Evolutionary conservation across 2,113 vertebrate species (phyloP).

Genomic region (Ovis canadensis): DNA sequence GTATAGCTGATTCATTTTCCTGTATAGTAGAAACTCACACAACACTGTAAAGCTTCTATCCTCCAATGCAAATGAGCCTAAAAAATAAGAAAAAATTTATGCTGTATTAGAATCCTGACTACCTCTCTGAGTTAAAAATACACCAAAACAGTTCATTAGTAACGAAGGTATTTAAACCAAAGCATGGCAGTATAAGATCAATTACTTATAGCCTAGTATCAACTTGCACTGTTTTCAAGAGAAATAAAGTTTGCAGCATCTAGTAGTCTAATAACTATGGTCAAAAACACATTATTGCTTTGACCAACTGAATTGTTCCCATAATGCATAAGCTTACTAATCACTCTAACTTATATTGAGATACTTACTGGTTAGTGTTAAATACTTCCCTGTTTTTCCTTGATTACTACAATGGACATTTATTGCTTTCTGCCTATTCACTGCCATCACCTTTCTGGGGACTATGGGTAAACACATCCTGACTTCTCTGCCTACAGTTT

Average conservation of each 20-base stretch:
- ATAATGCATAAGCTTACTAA: not conserved
- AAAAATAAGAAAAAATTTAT: not conserved
- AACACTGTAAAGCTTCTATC: not conserved
- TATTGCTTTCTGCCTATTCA: not conserved
- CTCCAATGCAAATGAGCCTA: not conserved
- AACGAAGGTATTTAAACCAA: slow-evolving; percentile 33
- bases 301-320: not conserved
- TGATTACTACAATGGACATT: not conserved
- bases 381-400: not conserved
- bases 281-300: slow-evolving; percentile 1
- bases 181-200: slow-evolving; percentile 40
- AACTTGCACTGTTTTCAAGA: not conserved
- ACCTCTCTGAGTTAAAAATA: not conserved
- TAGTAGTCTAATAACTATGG: not conserved
- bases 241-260: not conserved
- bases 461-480: not conserved
- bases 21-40: not conserved
- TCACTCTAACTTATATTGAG: not conserved
- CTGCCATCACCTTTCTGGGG: not conserved
- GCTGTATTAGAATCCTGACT: not conserved
- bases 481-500: not conserved
- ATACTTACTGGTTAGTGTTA: not conserved
- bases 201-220: not conserved
- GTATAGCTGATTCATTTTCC: not conserved
- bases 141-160: not conserved